Conservation (phyloP, 2,888 invertebrate genomes). For the Drosophila kokeensis region DNA sequence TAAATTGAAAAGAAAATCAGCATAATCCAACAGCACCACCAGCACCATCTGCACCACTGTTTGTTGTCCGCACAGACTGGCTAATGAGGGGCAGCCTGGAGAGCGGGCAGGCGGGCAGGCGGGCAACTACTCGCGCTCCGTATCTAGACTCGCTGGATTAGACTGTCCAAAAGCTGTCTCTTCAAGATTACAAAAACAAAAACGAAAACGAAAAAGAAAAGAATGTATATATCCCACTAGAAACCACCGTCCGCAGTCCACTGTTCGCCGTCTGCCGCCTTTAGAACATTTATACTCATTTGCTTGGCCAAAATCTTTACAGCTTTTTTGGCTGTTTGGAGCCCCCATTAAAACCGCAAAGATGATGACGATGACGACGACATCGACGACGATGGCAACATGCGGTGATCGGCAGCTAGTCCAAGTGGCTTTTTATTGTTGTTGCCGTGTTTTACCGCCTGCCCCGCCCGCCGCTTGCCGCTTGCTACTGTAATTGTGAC, state of each 20-base stretch:
- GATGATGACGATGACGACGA: slow-evolving; percentile 6
- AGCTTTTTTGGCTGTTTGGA: slow-evolving; percentile 51
- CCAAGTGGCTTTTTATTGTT: slow-evolving; percentile 50
- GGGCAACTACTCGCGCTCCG: neutral
- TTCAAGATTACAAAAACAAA: neutral
- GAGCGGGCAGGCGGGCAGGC: neutral
- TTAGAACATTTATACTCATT: slow-evolving; percentile 55
- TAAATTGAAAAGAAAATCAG: neutral
- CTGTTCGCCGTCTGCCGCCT: slow-evolving; percentile 17
- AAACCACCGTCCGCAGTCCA: neutral
- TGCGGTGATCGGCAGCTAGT: slow-evolving; percentile 67
- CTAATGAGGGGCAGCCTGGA: neutral
- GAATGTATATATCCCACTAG: neutral
- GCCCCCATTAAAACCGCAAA: slow-evolving; percentile 46
- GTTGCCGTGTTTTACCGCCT: slow-evolving; percentile 4
- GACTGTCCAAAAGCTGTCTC: slow-evolving; percentile 14
- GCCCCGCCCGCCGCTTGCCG: slow-evolving; percentile 8
- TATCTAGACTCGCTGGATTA: slow-evolving; percentile 7
- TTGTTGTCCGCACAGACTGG: neutral
- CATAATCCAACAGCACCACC: neutral
- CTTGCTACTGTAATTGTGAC: slow-evolving; percentile 45
- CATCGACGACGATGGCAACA: slow-evolving; percentile 50
- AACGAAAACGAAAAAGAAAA: rapidly evolving
- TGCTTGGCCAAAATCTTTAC: slow-evolving; percentile 67
- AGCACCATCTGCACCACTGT: neutral